phyloP scores from a whole-genome alignment of 2,888 invertebrate species.

The Eristalinus aeneus region DNA sequence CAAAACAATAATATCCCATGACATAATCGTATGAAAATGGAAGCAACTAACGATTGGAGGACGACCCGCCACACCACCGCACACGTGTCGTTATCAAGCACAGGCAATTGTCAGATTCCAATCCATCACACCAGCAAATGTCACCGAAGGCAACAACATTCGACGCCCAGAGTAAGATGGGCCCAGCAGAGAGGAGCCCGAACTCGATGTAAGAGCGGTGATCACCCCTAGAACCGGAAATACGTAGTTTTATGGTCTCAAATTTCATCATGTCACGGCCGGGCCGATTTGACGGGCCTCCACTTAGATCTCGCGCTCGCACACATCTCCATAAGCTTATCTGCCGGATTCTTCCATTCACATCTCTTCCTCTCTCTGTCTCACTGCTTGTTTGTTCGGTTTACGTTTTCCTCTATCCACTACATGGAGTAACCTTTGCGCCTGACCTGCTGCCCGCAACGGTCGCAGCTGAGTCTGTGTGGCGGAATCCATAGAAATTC shows the following conservation, averaged over 20 bases:
- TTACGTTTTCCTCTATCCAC: constrained; percentile 5
- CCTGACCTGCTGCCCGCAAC: constrained; percentile 25
- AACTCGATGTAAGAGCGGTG: too few species aligned
- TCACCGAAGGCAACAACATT: constrained; percentile 4
- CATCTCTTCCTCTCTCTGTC: neutral
- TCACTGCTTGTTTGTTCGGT: constrained; percentile 21
- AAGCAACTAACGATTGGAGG: too few species aligned
- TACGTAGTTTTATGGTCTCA: constrained; percentile 21
- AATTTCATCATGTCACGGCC: constrained; percentile 4
- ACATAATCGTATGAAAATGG: too few species aligned
- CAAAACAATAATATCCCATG: too few species aligned
- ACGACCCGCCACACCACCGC: neutral
- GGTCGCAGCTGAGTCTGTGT: neutral
- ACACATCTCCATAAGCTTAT: constrained; percentile 1
- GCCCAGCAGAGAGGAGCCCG: neutral
- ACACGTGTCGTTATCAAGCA: constrained; percentile 15
- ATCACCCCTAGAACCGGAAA: constrained; percentile 42
- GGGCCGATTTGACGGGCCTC: constrained; percentile 10
- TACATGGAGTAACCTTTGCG: constrained; percentile 53
- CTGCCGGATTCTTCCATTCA: constrained; percentile 16
- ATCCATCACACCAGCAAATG: constrained; percentile 3
- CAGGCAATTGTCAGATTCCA: neutral
- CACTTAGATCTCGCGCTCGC: neutral
- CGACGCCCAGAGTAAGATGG: neutral
- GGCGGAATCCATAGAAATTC: constrained; percentile 39